Base-by-base conservation (phyloP, 2,888 invertebrate genomes). In the Ectropis crepuscularia region DNA sequence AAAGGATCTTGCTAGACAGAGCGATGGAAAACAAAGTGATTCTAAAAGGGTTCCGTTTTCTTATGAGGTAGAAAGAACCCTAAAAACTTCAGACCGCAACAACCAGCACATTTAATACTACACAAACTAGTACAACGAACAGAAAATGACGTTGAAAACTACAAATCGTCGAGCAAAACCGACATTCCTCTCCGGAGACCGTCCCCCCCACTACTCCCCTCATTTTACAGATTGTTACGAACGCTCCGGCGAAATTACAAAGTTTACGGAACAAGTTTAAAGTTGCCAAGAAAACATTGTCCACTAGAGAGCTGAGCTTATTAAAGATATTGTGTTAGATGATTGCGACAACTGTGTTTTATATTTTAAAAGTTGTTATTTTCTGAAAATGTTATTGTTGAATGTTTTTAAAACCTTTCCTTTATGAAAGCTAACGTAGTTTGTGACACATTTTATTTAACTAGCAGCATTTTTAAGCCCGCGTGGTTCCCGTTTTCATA, bases 141-240 rank as follows among this genome's bases (percentile, higher is more conserved):
- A 47, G 46, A 8, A 37, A 59, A 59, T 58, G 59, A 47, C 54
- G 58, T 51, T 51, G 55, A 38, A 38, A 49, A 58, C 55, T 59
- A 55, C 59, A 59, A 59, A 55, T 59, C 59, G 59, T 51, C 41
- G 63, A 37, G 46, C 28, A 46, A n/a, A 55, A 59, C 54, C 51
- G 49, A 57, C 63, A 46, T 41, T 6, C 42, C 39, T 39, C 53
- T 37, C 39, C 28, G 5, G 51, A 43, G 57, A 45, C 5, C n/a
- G 57, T 39, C 5, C n/a, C 16, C 57, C 48, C 49, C 38, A 37
- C 8, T 28, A 2, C 16, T 28, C 11, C 57, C 43, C 45, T 53
- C 53, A 53, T 58, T 63, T 63, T 39, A 58, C 63, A 63, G 63
- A 63, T 58, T 58, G 58, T 63, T 54, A 45, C 16, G 42, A 54